Evolutionary conservation across 2,888 invertebrate species (phyloP), one percentile per base, ranked within the genome.

Genomic region (Polyommatus icarus): DNA sequence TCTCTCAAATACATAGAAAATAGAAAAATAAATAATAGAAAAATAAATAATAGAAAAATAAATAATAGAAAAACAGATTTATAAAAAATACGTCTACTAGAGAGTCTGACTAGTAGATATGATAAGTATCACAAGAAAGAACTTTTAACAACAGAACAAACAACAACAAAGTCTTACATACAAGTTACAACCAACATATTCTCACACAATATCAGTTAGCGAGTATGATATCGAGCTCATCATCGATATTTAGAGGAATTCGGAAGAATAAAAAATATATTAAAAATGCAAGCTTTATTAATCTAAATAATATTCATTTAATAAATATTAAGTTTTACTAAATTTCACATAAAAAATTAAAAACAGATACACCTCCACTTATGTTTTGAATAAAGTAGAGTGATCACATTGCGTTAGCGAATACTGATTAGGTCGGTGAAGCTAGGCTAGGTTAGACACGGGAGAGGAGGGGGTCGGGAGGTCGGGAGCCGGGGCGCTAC

Each of bases 261-360:
- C 85, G 75, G 24, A 86, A 87, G 88, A 89, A 88, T 87, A 90
- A 89, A 89, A 87, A 84, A 87, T 83, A 84, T 82, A 89, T 67
- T 67, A 89, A 91, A 92, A 92, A 90, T 86, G 89, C 92, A 93
- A 94, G 94, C 93, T 93, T 93, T 94, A 93, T 94, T 94, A 92
- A 92, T 91, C 88, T 86, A 93, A 91, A 93, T 91, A 91, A 88
- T 89, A 88, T 88, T 92, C 87, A 91, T 87, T 85, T 82, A 18
- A 54, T 81, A 83, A 83, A 85, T 86, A 89, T 86, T 88, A 85
- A 85, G 82, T 81, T 83, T 82, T 84, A 84, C 82, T 84, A 85
- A 87, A 77, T 77, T 79, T 88, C 87, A 89, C 87, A 90, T 88
- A 84, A 87, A 89, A 87, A 92, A 83, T 79, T 83, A 86, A 77